A percentile compares a stretch with the other conserved stretches of the same genome.
phyloP scores from a whole-genome alignment of 2,797 vertebrate genomes.

The Sebastes matsubarae region DNA sequence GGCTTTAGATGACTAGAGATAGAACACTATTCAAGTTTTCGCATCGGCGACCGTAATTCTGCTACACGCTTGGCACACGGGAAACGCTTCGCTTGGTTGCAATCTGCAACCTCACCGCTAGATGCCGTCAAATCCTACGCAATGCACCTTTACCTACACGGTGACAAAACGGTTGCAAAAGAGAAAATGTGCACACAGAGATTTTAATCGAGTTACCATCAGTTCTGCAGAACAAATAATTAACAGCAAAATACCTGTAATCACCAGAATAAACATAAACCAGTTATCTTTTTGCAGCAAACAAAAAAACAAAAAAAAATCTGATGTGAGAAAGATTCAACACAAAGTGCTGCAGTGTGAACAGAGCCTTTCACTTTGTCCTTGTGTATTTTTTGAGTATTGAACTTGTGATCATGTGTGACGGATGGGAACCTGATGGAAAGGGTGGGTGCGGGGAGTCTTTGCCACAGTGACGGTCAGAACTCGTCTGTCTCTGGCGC shows the following conservation, averaged over 20 bases:
- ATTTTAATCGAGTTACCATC: too few relatives aligned
- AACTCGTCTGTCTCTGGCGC: slow-evolving; percentile 25
- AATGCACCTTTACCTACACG: background rate
- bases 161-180: background rate
- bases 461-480: slow-evolving; percentile 34
- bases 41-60: too few relatives aligned
- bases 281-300: background rate
- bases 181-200: background rate
- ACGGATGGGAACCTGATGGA: background rate
- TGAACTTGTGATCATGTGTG: slow-evolving; percentile 24
- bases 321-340: background rate
- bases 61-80: too few relatives aligned
- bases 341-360: slow-evolving; percentile 15
- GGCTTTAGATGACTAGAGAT: too few relatives aligned
- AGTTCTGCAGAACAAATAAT: background rate
- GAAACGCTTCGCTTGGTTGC: too few relatives aligned
- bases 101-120: too few relatives aligned
- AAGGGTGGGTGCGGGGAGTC: background rate
- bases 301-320: background rate
- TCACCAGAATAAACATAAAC: background rate
- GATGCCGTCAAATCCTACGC: too few relatives aligned
- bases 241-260: background rate
- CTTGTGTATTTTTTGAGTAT: background rate
- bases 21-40: too few relatives aligned
- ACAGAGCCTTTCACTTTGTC: background rate